phyloP scores from a whole-genome alignment of 2,888 invertebrate species.

The Agonopterix arenella region DNA sequence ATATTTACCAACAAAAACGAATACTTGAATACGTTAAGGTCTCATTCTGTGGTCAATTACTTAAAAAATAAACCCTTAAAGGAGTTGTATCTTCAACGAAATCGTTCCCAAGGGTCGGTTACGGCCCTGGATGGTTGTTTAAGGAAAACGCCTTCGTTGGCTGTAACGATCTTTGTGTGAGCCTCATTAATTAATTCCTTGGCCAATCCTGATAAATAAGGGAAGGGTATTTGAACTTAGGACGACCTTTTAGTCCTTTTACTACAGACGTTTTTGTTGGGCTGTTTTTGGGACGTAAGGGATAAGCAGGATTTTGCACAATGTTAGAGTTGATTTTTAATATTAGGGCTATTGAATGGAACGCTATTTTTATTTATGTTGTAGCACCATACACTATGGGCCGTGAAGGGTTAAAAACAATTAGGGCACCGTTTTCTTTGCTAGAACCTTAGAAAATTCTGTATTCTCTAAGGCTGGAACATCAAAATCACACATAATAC shows the following conservation, averaged over 20 bases:
- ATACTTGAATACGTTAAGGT: background rate
- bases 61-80: conserved; percentile 36
- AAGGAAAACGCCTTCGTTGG: conserved; percentile 13
- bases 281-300: no score
- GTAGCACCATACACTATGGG: no score
- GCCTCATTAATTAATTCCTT: conserved; percentile 54
- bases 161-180: conserved; percentile 37
- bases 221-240: conserved; percentile 15
- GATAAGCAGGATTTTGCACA: no score
- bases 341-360: no score
- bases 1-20: no score
- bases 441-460: no score
- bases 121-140: background rate
- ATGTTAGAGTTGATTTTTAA: no score
- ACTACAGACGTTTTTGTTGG: background rate
- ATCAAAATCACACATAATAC: no score
- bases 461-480: no score
- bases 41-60: conserved; percentile 40
- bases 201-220: conserved; percentile 46
- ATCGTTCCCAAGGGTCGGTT: conserved; percentile 17
- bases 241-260: background rate
- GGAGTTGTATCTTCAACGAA: conserved; percentile 23
- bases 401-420: no score
- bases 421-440: no score
- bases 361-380: no score